Conservation (phyloP, 2,888 invertebrate species). For the Hipparchia semele region DNA sequence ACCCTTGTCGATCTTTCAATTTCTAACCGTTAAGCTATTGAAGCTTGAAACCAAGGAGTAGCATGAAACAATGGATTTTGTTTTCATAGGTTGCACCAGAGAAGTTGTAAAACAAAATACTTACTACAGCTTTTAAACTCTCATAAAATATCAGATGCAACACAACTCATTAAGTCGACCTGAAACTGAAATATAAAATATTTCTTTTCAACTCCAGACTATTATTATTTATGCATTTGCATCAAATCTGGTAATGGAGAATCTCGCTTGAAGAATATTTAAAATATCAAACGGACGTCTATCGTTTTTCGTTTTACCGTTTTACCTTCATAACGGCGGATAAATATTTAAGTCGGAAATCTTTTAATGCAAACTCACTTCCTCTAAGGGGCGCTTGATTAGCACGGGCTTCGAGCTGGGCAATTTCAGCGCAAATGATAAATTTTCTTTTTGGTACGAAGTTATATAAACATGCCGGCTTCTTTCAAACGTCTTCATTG, state of each 20-base stretch:
- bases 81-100: background rate
- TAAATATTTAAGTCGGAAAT: conserved; percentile 32
- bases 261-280: conserved; percentile 29
- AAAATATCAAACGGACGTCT: conserved; percentile 33
- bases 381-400: conserved; percentile 11
- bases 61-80: background rate
- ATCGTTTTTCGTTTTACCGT: conserved; percentile 26
- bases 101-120: background rate
- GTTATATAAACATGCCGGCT: background rate
- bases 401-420: background rate
- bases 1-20: no score
- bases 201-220: conserved; percentile 17
- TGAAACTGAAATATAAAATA: conserved; percentile 21
- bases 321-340: conserved; percentile 26
- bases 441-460: conserved; percentile 7
- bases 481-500: background rate
- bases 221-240: conserved; percentile 30
- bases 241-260: conserved; percentile 31
- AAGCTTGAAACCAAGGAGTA: no score
- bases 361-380: conserved; percentile 25
- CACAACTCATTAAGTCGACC: conserved; percentile 7
- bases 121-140: conserved; percentile 6
- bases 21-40: no score
- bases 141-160: conserved; percentile 13
- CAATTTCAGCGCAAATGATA: conserved; percentile 9